phyloP scores from a whole-genome alignment of 2,113 vertebrate genomes.

The Poeciliopsis retropinna region DNA sequence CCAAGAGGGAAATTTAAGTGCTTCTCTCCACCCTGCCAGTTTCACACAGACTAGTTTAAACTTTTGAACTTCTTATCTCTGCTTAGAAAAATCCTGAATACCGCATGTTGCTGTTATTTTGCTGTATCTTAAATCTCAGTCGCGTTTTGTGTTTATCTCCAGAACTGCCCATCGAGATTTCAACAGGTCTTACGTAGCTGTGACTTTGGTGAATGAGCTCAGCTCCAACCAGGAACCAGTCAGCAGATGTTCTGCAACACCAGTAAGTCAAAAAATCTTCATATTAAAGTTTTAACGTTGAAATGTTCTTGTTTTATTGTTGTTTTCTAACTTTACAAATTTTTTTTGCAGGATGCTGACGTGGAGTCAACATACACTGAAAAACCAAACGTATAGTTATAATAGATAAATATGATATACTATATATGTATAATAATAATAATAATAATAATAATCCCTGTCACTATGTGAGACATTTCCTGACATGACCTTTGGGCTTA shows the following conservation, averaged over 20 bases:
- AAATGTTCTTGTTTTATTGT: neutral
- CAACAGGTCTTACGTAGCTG: slow-evolving; percentile 15
- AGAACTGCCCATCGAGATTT: slow-evolving; percentile 14
- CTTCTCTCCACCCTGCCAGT: neutral
- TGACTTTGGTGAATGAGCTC: slow-evolving; percentile 20
- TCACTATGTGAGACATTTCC: slow-evolving; percentile 12
- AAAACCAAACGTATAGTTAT: neutral
- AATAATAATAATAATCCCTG: slow-evolving; percentile 1
- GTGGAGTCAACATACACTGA: slow-evolving; percentile 43
- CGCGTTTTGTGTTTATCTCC: slow-evolving; percentile 41
- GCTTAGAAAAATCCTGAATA: slow-evolving; percentile 17
- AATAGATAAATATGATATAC: slow-evolving; percentile 3
- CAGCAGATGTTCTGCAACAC: neutral
- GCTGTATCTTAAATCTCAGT: slow-evolving; percentile 20
- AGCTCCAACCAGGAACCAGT: slow-evolving; percentile 2
- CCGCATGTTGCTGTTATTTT: slow-evolving; percentile 8
- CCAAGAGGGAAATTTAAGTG: slow-evolving; percentile 29
- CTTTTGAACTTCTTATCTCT: slow-evolving; percentile 19
- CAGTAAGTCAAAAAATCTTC: slow-evolving; percentile 24
- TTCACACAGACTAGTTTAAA: slow-evolving; percentile 16
- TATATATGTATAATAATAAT: neutral
- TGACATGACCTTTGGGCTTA: slow-evolving; percentile 23
- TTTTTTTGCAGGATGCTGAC: slow-evolving; percentile 32
- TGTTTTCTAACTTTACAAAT: neutral
- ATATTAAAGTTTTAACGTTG: neutral